Evolutionary conservation across 2,888 invertebrate genomes (phyloP).

Genomic region (Troides aeacus): DNA sequence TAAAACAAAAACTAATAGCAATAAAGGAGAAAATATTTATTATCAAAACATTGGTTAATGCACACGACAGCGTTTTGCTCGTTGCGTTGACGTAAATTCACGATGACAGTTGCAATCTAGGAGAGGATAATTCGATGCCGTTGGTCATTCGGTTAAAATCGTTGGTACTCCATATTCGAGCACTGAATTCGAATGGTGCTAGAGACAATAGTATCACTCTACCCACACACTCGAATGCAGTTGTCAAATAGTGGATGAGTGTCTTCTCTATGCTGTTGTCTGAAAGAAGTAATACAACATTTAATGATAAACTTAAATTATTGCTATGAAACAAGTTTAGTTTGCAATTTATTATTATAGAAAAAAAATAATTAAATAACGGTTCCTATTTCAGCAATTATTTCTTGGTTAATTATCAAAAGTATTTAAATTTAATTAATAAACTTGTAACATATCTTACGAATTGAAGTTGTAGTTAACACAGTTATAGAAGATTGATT

Average conservation of each 20-base stretch:
- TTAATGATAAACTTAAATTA: not conserved
- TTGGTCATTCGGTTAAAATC: slow-evolving; percentile 7
- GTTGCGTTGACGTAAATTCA: not conserved
- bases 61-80: not conserved
- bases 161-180: slow-evolving; percentile 68
- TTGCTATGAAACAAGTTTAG: no score
- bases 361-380: no score
- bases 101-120: not conserved
- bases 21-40: not conserved
- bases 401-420: no score
- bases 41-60: not conserved
- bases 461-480: not conserved
- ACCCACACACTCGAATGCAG: slow-evolving; percentile 85
- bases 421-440: no score
- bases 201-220: slow-evolving; percentile 78
- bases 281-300: not conserved
- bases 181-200: slow-evolving; percentile 87
- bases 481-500: not conserved
- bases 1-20: not conserved
- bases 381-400: no score
- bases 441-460: not conserved
- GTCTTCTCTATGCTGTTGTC: not conserved
- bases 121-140: not conserved
- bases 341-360: no score
- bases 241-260: slow-evolving; percentile 74